phyloP scores from a whole-genome alignment of 2,797 vertebrate genomes.

The Australoheros facetus region DNA sequence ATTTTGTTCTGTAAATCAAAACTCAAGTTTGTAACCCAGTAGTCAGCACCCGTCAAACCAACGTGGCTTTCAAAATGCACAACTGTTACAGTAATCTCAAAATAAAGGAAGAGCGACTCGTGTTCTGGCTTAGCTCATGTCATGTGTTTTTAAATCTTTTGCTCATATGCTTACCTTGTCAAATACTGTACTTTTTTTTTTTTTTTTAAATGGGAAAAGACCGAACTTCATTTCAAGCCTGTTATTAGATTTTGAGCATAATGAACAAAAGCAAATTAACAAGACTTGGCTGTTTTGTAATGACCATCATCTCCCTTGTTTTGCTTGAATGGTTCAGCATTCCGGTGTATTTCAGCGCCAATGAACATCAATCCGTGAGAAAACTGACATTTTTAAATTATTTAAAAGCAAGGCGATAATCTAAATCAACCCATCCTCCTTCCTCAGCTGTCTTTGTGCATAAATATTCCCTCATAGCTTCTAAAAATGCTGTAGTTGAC shows the following conservation, averaged over 20 bases:
- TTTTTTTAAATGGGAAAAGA: neutral
- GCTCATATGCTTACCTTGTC: neutral
- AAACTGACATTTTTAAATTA: conserved; percentile 17
- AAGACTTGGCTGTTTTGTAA: conserved; percentile 19
- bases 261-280: conserved; percentile 25
- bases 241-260: conserved; percentile 39
- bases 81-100: neutral
- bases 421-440: conserved; percentile 8
- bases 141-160: neutral
- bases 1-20: neutral
- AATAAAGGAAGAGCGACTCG: neutral
- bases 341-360: conserved; percentile 20
- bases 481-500: conserved; percentile 16
- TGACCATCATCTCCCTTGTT: conserved; percentile 15
- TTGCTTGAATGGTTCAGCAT: conserved; percentile 23
- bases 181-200: neutral
- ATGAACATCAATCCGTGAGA: conserved; percentile 7
- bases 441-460: conserved; percentile 25
- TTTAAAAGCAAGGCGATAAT: neutral
- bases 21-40: neutral
- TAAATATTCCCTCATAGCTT: conserved; percentile 19
- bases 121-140: neutral
- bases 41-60: neutral
- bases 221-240: conserved; percentile 23
- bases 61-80: too few species aligned